A percentile compares a stretch with the other conserved stretches of the same genome.
Conservation (phyloP, 2,797 vertebrate genomes). For the Sebastes steindachneri region DNA sequence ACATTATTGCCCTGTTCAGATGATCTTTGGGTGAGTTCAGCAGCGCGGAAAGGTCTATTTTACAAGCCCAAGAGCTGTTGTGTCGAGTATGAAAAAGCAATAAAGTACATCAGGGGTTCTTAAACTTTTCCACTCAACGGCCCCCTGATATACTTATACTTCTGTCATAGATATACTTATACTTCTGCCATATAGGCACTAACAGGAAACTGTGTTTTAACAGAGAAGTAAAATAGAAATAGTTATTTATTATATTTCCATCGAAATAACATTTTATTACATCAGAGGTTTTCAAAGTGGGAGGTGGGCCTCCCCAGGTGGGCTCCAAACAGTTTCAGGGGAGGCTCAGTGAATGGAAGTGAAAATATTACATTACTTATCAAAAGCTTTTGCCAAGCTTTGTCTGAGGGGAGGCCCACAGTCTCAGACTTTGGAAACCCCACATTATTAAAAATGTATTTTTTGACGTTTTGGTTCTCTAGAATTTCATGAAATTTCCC, state of each 20-base stretch:
- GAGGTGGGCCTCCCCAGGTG: too few relatives aligned
- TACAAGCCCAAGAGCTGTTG: constrained; percentile 8
- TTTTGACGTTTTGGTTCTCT: too few relatives aligned
- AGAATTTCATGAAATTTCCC: too few relatives aligned
- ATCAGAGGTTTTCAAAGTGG: too few relatives aligned
- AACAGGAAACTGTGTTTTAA: neutral
- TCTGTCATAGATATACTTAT: neutral
- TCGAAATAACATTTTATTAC: neutral
- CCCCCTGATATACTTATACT: neutral
- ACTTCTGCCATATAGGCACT: neutral
- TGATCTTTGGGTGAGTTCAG: constrained; percentile 41
- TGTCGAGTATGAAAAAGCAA: constrained; percentile 21
- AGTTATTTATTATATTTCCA: neutral
- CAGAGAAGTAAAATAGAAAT: neutral
- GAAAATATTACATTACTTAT: too few relatives aligned
- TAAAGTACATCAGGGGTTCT: neutral
- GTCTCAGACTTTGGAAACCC: too few relatives aligned
- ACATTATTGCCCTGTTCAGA: constrained; percentile 52
- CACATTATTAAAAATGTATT: too few relatives aligned
- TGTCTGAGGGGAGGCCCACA: too few relatives aligned
- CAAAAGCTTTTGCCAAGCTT: too few relatives aligned
- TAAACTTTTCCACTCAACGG: constrained; percentile 8
- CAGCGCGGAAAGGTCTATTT: constrained; percentile 29
- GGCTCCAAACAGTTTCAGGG: too few relatives aligned
- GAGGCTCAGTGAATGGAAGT: too few relatives aligned